A percentile compares a stretch with the other conserved stretches of the same genome.
phyloP scores from a whole-genome alignment of 2,888 invertebrate genomes.

The Dione juno region DNA sequence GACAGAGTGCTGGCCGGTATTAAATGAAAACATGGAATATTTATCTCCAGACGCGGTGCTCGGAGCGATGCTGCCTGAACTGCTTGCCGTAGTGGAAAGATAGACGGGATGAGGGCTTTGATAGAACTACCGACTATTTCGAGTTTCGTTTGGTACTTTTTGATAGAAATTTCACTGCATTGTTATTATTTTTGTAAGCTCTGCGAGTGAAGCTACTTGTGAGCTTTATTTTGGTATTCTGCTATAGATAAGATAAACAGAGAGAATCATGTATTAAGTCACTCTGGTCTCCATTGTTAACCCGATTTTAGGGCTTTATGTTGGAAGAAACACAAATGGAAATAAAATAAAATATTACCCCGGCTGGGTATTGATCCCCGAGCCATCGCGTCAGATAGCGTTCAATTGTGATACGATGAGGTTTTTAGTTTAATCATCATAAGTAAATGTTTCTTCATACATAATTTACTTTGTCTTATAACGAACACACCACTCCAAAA shows the following conservation, averaged over 20 bases:
- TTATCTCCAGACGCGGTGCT: conserved; percentile 51
- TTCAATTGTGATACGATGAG: too few relatives aligned
- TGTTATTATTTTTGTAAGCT: background rate
- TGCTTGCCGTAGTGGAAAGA: conserved; percentile 5
- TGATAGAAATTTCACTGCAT: background rate
- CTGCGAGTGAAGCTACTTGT: background rate
- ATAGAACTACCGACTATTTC: background rate
- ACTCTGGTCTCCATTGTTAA: too few relatives aligned
- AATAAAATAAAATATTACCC: too few relatives aligned
- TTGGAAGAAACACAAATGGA: too few relatives aligned
- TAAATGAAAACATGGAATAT: conserved; percentile 82
- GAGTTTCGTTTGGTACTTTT: background rate
- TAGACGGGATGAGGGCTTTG: background rate
- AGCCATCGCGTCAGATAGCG: too few relatives aligned
- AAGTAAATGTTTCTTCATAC: background rate
- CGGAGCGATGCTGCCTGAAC: background rate
- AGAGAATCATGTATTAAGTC: too few relatives aligned
- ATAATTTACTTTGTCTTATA: too few relatives aligned
- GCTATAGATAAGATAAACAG: too few relatives aligned
- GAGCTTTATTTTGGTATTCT: too few relatives aligned
- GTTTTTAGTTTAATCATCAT: too few relatives aligned
- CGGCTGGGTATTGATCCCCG: too few relatives aligned
- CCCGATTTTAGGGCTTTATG: too few relatives aligned
- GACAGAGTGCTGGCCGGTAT: conserved; percentile 57
- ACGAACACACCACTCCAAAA: background rate